Conservation (phyloP, 2,797 vertebrate species). For the Heterohyrax brucei region DNA sequence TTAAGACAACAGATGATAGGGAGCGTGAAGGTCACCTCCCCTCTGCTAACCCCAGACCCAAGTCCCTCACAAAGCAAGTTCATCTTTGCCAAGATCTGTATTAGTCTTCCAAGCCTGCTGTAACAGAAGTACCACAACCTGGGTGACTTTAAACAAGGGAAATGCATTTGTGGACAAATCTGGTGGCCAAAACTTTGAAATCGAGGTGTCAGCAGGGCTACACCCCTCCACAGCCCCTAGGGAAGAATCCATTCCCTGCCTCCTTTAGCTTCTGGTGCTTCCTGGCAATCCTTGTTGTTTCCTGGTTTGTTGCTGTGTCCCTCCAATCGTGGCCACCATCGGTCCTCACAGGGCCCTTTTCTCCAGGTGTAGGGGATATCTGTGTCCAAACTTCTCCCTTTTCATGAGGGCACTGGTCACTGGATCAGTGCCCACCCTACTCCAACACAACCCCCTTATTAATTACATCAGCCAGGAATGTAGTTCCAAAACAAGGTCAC, state of each 20-base stretch:
- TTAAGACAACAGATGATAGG: accelerated
- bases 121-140: not conserved
- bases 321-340: not conserved
- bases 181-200: not conserved
- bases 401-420: not conserved
- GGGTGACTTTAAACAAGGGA: not conserved
- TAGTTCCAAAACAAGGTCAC: not conserved
- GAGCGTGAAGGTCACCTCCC: accelerated
- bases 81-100: not conserved
- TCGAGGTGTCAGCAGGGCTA: not conserved
- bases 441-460: not conserved
- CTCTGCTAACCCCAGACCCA: not conserved
- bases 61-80: not conserved
- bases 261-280: not conserved
- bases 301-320: accelerated
- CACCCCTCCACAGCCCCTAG: not conserved
- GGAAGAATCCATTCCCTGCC: not conserved
- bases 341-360: no score
- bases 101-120: not conserved
- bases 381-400: not conserved
- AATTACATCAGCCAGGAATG: not conserved
- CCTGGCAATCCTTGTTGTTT: accelerated
- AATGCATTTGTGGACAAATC: no score
- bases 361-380: not conserved
- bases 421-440: not conserved